These are phyloP conservation scores for Pipistrellus kuhlii DNA, from an alignment of 2,797 vertebrate species.

Conservation along the genomic window DNA sequence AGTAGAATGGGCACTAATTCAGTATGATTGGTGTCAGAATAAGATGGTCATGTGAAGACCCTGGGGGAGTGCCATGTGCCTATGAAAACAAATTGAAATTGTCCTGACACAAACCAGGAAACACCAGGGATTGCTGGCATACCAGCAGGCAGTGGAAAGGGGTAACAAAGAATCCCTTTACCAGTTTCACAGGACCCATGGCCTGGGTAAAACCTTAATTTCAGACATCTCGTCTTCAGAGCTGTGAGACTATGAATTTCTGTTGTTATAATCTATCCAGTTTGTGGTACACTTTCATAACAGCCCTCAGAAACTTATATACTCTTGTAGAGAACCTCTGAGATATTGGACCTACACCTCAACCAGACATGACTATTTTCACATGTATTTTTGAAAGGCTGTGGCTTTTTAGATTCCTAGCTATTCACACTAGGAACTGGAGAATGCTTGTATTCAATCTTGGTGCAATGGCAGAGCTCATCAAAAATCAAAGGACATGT, in stretches of 20 bases:
- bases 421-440: background rate
- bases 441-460: background rate
- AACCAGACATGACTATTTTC: background rate
- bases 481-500: background rate
- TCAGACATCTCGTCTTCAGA: background rate
- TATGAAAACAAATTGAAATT: background rate
- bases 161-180: background rate
- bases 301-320: background rate
- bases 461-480: background rate
- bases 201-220: background rate
- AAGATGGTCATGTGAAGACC: background rate
- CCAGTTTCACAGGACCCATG: background rate
- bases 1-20: background rate
- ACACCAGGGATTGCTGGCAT: background rate
- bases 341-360: background rate
- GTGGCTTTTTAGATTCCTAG: background rate
- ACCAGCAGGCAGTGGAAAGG: no score
- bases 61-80: background rate
- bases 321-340: background rate
- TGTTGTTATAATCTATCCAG: background rate
- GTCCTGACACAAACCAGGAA: background rate
- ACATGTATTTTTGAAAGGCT: background rate
- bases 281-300: background rate
- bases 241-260: background rate
- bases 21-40: background rate